Conservation (phyloP, 2,888 invertebrate genomes). For the Xestia sexstrigata region DNA sequence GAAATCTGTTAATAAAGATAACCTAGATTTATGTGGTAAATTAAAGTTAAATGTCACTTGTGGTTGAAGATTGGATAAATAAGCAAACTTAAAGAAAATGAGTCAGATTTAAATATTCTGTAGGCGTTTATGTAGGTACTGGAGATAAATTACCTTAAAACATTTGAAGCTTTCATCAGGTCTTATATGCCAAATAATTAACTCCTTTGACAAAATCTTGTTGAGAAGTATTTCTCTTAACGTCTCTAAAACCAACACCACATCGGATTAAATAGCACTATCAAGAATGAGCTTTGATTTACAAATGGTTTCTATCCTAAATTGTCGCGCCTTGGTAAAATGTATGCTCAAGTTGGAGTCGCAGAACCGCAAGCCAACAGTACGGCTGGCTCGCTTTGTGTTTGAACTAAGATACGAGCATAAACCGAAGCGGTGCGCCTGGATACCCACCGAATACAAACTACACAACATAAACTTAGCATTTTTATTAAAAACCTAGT, state of each 20-base stretch:
- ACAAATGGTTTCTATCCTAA: constrained; percentile 17
- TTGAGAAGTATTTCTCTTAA: not conserved
- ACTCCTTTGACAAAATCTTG: constrained; percentile 1
- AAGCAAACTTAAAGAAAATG: not conserved
- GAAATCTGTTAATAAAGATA: constrained; percentile 15
- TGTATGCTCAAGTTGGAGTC: constrained; percentile 32
- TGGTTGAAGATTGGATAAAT: not conserved
- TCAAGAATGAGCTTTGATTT: constrained; percentile 36
- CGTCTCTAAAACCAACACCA: constrained; percentile 2
- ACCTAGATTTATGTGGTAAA: not conserved
- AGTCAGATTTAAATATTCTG: not conserved
- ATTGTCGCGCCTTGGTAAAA: constrained; percentile 38
- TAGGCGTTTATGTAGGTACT: not conserved
- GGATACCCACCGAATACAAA: constrained; percentile 39
- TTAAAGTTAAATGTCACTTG: constrained; percentile 7
- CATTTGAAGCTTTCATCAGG: not conserved
- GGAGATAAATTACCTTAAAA: not conserved
- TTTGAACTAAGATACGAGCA: constrained; percentile 48
- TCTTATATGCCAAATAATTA: constrained; percentile 1
- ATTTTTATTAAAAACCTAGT: constrained; percentile 55
- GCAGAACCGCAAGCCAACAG: constrained; percentile 46
- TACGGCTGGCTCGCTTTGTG: constrained; percentile 29
- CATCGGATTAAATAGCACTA: constrained; percentile 12
- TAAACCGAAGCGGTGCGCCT: constrained; percentile 33
- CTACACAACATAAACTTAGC: constrained; percentile 43